These are phyloP conservation scores for Acleris laterana DNA, from an alignment of 2,888 invertebrate genomes.

Conservation along the genomic window DNA sequence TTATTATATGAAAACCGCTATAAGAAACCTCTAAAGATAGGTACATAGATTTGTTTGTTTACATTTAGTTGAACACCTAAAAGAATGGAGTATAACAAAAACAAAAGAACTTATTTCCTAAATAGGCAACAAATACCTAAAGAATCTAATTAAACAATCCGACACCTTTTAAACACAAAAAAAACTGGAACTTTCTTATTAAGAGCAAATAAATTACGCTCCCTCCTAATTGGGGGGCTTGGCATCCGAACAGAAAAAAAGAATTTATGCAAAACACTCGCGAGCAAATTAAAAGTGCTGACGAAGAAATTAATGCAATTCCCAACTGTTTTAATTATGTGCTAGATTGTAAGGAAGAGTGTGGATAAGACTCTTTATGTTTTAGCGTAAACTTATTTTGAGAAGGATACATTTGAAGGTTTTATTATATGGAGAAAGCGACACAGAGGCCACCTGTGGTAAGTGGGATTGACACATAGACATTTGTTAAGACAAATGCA, in stretches of 20 bases:
- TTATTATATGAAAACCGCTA: no score
- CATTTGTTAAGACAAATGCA: no score
- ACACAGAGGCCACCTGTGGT: no score
- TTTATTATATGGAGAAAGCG: no score
- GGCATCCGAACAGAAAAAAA: conserved; percentile 50
- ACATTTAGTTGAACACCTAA: no score
- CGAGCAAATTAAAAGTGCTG: conserved; percentile 78
- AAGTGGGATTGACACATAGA: no score
- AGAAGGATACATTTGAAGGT: no score
- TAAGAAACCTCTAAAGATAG: no score
- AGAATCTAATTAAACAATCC: conserved; percentile 33
- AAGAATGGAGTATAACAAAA: no score
- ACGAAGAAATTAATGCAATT: conserved; percentile 78
- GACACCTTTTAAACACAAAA: conserved; percentile 43
- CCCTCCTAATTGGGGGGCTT: conserved; percentile 70
- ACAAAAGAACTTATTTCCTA: background rate
- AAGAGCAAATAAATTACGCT: conserved; percentile 75
- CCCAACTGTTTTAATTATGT: conserved; percentile 77
- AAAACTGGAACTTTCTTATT: conserved; percentile 63
- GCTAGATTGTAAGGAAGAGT: conserved; percentile 41
- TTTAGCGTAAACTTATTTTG: background rate
- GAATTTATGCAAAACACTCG: conserved; percentile 81
- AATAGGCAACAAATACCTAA: conserved; percentile 7
- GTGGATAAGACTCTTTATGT: conserved; percentile 49
- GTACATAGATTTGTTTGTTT: no score